Conservation (phyloP, 2,888 invertebrate species). For the Sphaerophoria rueppellii region DNA sequence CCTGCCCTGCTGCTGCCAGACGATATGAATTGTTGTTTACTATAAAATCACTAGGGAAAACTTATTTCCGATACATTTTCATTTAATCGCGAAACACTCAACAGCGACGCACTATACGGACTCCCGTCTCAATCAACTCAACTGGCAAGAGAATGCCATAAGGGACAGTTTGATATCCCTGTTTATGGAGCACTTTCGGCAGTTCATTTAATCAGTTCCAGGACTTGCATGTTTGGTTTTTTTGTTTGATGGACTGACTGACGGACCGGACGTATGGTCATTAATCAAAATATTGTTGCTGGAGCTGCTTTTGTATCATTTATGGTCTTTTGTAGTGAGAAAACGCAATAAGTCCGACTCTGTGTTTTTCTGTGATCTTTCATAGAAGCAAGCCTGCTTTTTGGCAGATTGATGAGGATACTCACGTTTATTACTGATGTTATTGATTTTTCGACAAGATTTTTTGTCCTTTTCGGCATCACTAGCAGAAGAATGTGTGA, state of each 20-base stretch:
- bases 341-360: too few relatives aligned
- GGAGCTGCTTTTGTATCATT: background rate
- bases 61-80: slow-evolving; percentile 23
- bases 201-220: slow-evolving; percentile 35
- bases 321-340: background rate
- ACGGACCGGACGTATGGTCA: background rate
- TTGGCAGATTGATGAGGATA: slow-evolving; percentile 26
- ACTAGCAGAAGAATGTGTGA: slow-evolving; percentile 3
- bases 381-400: background rate
- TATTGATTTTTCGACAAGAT: background rate
- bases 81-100: slow-evolving; percentile 6
- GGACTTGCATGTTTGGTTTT: background rate
- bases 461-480: slow-evolving; percentile 1
- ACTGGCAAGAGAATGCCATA: slow-evolving; percentile 11
- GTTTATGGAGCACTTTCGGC: slow-evolving; percentile 33
- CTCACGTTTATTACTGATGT: slow-evolving; percentile 10
- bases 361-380: background rate
- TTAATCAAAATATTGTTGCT: slow-evolving; percentile 29
- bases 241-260: background rate
- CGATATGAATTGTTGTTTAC: slow-evolving; percentile 29
- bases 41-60: slow-evolving; percentile 21
- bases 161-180: slow-evolving; percentile 27
- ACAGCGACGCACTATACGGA: background rate
- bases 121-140: background rate
- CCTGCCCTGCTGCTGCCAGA: background rate